Conservation (phyloP, 2,797 vertebrate species). For the Pangasius djambal region DNA sequence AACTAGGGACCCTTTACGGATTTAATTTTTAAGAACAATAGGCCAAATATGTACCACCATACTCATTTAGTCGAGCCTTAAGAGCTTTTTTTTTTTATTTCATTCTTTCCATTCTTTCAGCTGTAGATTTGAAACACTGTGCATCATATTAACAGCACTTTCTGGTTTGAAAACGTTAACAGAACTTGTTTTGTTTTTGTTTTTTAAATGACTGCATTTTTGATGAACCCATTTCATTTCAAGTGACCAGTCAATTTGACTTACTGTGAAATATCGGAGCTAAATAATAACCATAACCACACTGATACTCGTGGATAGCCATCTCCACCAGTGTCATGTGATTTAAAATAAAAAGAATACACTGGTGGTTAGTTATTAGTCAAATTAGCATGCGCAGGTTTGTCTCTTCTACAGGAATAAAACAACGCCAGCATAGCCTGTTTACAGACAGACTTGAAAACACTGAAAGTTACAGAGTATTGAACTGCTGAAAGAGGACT, state of each 20-base stretch:
- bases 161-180: not conserved
- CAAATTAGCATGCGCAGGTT: not conserved
- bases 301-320: not conserved
- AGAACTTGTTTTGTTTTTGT: not conserved
- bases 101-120: not conserved
- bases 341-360: not conserved
- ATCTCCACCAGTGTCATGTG: not conserved
- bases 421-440: not conserved
- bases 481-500: not conserved
- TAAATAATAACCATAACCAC: not conserved
- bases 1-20: not conserved
- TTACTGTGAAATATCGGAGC: not conserved
- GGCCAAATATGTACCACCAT: not conserved
- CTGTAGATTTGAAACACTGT: not conserved
- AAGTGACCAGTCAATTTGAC: not conserved
- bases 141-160: not conserved
- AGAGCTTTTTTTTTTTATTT: not conserved
- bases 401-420: not conserved
- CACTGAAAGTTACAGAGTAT: not conserved
- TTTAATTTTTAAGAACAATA: not conserved
- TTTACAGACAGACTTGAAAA: not conserved
- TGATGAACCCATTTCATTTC: not conserved
- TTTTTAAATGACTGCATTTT: not conserved
- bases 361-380: too few species aligned
- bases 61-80: not conserved